Percentiles rank a stretch among this genome's conserved stretches.
These are phyloP conservation scores for Cataglyphis hispanica DNA, from an alignment of 1,140 invertebrate species.

Conservation along the genomic window DNA sequence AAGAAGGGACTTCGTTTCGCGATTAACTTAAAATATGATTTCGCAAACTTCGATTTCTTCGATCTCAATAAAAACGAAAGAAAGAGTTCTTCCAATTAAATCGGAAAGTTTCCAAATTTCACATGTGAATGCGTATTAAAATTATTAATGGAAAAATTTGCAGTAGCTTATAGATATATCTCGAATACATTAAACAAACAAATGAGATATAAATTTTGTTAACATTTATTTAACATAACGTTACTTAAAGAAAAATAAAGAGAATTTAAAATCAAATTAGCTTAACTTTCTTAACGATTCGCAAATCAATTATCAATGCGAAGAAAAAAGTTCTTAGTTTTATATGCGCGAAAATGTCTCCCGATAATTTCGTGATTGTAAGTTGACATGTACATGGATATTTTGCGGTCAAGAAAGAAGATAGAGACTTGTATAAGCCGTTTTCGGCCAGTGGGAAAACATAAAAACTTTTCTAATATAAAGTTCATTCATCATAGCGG, in stretches of 20 bases:
- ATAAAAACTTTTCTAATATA: constrained; percentile 82
- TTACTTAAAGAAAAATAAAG: not conserved
- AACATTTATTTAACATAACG: too few species aligned
- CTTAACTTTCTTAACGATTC: not conserved
- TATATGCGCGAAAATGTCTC: not conserved
- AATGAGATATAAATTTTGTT: not conserved
- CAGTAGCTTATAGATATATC: not conserved
- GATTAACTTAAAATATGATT: constrained; percentile 43
- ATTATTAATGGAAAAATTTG: not conserved
- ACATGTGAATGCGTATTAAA: not conserved
- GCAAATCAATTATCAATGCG: not conserved
- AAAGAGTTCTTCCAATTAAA: not conserved
- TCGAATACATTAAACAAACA: not conserved
- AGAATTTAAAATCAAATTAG: not conserved
- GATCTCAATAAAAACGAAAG: not conserved
- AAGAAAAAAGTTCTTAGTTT: not conserved
- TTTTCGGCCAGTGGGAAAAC: constrained; percentile 60
- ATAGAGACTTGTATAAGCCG: constrained; percentile 57
- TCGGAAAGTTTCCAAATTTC: not conserved
- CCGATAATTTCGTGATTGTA: not conserved
- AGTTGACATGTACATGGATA: not conserved
- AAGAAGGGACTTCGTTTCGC: not conserved
- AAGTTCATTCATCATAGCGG: constrained; percentile 76
- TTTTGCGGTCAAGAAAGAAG: constrained; percentile 48
- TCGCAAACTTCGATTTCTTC: constrained; percentile 12